Conservation (phyloP, 2,888 invertebrate genomes). For the Xylophagus ater region DNA sequence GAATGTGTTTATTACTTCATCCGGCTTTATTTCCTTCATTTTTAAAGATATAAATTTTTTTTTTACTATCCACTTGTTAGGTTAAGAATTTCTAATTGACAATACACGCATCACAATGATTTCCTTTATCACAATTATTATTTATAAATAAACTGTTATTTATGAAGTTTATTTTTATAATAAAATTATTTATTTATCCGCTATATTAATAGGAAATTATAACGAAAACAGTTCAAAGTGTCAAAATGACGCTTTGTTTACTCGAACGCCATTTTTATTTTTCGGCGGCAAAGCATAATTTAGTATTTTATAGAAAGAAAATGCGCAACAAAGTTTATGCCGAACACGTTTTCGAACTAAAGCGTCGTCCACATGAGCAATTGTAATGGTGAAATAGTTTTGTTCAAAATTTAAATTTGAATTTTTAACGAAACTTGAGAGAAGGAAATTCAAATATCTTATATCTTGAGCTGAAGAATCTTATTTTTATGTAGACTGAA, state of each 20-base stretch:
- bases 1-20: slow-evolving; percentile 34
- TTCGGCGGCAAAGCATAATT: slow-evolving; percentile 14
- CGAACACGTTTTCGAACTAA: too few species aligned
- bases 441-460: too few species aligned
- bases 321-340: too few species aligned
- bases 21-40: slow-evolving; percentile 22
- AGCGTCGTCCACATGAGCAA: too few species aligned
- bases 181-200: slow-evolving; percentile 3
- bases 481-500: too few species aligned
- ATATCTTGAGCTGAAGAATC: too few species aligned
- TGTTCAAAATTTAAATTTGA: too few species aligned
- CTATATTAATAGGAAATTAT: slow-evolving; percentile 7
- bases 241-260: slow-evolving; percentile 36
- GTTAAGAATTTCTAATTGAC: slow-evolving; percentile 15
- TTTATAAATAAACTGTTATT: slow-evolving; percentile 2
- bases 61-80: slow-evolving; percentile 6
- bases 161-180: slow-evolving; percentile 5
- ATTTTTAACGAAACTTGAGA: too few species aligned
- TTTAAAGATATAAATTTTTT: too few species aligned
- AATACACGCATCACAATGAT: slow-evolving; percentile 14
- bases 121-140: slow-evolving; percentile 13
- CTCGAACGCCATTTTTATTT: slow-evolving; percentile 28
- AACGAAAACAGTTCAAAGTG: slow-evolving; percentile 21
- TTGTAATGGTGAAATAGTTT: too few species aligned
- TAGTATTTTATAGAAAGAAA: too few species aligned